phyloP scores from a whole-genome alignment of 2,113 vertebrate genomes.

The Litocranius walleri region DNA sequence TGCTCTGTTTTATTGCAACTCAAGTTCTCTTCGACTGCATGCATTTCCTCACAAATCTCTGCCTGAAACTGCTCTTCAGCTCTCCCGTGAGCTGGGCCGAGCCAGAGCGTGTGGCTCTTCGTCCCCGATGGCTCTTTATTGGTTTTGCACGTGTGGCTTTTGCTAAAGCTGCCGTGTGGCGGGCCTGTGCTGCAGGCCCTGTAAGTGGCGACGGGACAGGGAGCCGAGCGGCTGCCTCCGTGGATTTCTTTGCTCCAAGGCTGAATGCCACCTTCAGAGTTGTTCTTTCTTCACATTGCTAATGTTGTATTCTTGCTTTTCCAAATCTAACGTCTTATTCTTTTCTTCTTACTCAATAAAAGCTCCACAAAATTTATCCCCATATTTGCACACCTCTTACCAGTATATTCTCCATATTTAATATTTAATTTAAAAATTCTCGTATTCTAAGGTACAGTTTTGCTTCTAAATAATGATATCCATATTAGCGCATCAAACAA shows the following conservation, averaged over 20 bases:
- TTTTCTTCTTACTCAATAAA: neutral
- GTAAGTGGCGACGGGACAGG: neutral
- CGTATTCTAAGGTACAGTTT: neutral
- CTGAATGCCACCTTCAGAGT: neutral
- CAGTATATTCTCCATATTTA: neutral
- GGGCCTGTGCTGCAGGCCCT: neutral
- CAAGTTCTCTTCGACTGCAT: neutral
- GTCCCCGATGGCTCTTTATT: neutral
- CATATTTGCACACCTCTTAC: neutral
- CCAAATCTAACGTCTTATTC: neutral
- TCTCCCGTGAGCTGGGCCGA: neutral
- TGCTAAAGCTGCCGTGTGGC: rapidly evolving
- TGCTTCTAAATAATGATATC: neutral
- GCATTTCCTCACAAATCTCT: neutral
- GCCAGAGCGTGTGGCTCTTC: neutral
- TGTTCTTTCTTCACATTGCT: neutral
- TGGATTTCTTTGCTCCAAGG: neutral
- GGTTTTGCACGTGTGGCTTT: neutral
- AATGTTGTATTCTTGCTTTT: neutral
- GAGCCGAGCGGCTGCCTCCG: rapidly evolving
- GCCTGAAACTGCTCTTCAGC: neutral
- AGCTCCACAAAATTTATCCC: neutral
- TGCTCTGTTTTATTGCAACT: neutral
- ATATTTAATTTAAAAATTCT: neutral
- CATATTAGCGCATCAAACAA: neutral